These are phyloP conservation scores for Calameuta idolon DNA, from an alignment of 2,888 invertebrate species.

Conservation along the genomic window DNA sequence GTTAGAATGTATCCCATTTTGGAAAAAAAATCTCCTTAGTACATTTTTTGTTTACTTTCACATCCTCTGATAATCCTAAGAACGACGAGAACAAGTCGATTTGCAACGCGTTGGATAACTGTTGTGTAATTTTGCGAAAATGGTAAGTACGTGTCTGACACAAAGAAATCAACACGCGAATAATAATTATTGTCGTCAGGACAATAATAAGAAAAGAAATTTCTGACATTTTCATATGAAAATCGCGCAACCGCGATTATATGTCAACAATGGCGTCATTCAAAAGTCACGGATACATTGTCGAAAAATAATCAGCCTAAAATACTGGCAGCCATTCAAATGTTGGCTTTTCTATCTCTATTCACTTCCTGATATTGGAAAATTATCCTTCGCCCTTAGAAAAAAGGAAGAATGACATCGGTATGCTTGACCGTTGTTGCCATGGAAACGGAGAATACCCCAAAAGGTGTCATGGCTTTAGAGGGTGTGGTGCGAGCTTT, in stretches of 20 bases:
- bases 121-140: no score
- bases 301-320: neutral
- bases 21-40: no score
- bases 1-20: no score
- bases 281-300: neutral
- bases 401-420: neutral
- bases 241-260: neutral
- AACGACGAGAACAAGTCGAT: no score
- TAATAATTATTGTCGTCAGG: neutral
- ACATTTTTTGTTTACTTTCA: no score
- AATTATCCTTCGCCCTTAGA: neutral
- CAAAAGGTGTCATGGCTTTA: neutral
- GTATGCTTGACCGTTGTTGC: slow-evolving; percentile 1
- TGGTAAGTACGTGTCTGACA: neutral
- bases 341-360: neutral
- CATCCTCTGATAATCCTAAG: no score
- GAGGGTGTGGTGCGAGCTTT: slow-evolving; percentile 1
- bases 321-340: neutral
- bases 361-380: neutral
- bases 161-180: neutral
- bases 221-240: neutral
- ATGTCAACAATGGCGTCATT: neutral
- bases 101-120: no score
- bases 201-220: neutral
- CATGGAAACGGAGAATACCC: neutral